These are phyloP conservation scores for Alexandromys fortis DNA, from an alignment of 2,113 vertebrate species.

Conservation along the genomic window DNA sequence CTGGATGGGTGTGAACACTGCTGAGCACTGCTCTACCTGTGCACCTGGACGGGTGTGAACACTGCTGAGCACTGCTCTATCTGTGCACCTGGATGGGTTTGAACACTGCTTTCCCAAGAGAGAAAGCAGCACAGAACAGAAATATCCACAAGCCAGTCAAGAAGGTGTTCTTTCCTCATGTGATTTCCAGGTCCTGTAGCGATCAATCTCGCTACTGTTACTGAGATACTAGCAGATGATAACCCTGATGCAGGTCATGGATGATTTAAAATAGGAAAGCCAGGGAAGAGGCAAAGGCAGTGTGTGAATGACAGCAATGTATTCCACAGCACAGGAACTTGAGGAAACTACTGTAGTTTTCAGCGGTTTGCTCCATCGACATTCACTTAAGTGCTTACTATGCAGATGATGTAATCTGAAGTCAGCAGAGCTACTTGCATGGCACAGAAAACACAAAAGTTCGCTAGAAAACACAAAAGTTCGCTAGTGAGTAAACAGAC, in stretches of 20 bases:
- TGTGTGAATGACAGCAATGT: background rate
- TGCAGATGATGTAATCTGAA: background rate
- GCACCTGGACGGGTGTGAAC: too few relatives aligned
- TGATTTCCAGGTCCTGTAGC: background rate
- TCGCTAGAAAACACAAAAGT: background rate
- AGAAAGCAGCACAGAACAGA: background rate
- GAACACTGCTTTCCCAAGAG: background rate
- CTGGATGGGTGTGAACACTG: too few relatives aligned
- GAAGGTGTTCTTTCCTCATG: background rate
- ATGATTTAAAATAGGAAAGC: background rate
- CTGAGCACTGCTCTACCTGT: too few relatives aligned
- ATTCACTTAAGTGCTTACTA: background rate
- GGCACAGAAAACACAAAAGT: background rate
- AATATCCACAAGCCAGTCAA: background rate
- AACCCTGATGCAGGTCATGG: background rate
- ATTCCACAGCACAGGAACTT: background rate
- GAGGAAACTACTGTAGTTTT: background rate
- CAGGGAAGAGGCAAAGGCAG: background rate
- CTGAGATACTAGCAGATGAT: background rate
- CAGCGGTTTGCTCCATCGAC: background rate
- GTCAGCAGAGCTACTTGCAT: background rate
- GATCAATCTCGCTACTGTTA: background rate
- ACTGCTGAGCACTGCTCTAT: too few relatives aligned
- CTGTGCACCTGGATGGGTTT: background rate
- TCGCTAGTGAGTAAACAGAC: background rate